Base-by-base conservation (phyloP, 92 coral and sea anemone species). In the Porites lobata region DNA sequence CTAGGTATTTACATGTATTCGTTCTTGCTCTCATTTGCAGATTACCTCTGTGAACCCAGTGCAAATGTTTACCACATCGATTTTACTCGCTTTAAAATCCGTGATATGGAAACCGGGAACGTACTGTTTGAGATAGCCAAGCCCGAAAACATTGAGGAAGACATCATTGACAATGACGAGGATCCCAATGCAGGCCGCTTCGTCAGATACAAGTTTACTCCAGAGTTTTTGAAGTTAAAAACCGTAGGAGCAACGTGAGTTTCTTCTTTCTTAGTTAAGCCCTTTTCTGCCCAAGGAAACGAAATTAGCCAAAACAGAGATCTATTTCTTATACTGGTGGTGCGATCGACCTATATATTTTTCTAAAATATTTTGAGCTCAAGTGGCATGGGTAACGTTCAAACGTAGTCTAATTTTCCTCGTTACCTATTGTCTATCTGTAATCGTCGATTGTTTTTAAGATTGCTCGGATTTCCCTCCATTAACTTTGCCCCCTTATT, bases 161-260 rank as follows among this genome's bases (percentile, higher is more conserved):
- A 92, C 66, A 51, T 89, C 17, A 74, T 92, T 68, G 96, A 91
- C 84, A 94, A 92, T 68, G 98, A 96, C 13, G 99, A 98, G 18
- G 99, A 98, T 87, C 99, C 99, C 0, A 98, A 98, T 82, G 99
- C 99, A 17, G 99, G 99, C 17, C 95, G 99, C 17, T 98, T 95
- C 64, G 99, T 98, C 57, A 95, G 99, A 75, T 98, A 98, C 93
- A 98, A 98, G 85, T 98, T 98, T 86, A 94, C 95, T 0, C 71
- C 98, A 50, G 99, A 98, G 67, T 98, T 98, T 81, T 92, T 98
- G 73, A 92, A 93, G 77, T 83, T 98, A 18, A 92, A 89, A 56
- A 98, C 99, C 18, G 96, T 98, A 63, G 99, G 99, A 69, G 99
- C 99, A 50, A 98, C 99, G 99, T 98, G 76, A 95, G 99, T 94